Conservation (phyloP, 2,797 vertebrate genomes). For the Cetoscarus ocellatus region DNA sequence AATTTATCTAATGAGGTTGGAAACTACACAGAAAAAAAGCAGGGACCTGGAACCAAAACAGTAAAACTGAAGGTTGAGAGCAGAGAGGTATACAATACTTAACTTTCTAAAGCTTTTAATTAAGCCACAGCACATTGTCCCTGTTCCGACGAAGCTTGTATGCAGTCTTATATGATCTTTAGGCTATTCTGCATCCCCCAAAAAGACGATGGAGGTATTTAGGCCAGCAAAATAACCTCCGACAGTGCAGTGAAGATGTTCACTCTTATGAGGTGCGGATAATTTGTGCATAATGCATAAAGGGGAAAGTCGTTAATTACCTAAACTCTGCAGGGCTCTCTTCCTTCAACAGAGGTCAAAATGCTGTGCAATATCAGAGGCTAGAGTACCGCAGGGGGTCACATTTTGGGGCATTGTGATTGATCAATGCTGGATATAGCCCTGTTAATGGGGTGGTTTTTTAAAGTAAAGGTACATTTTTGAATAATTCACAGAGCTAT, state of each 20-base stretch:
- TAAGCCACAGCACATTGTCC: neutral
- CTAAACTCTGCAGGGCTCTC: constrained; percentile 46
- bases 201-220: neutral
- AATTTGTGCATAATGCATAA: constrained; percentile 12
- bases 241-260: neutral
- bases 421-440: constrained; percentile 55
- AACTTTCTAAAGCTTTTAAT: neutral
- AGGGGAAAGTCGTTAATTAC: constrained; percentile 43
- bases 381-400: constrained; percentile 50
- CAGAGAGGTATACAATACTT: neutral
- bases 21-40: neutral
- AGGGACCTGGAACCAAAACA: neutral
- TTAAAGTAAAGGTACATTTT: neutral
- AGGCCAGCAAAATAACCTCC: constrained; percentile 6
- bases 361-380: constrained; percentile 30
- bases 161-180: neutral
- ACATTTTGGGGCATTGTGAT: constrained; percentile 27
- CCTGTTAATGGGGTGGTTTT: constrained; percentile 23
- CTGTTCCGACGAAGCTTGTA: neutral
- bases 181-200: too few relatives aligned
- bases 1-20: neutral
- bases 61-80: neutral
- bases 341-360: constrained; percentile 49
- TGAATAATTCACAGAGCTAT: constrained; percentile 10
- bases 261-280: constrained; percentile 21